Conservation (phyloP, 2,888 invertebrate species). For the Cerceris rybyensis region DNA sequence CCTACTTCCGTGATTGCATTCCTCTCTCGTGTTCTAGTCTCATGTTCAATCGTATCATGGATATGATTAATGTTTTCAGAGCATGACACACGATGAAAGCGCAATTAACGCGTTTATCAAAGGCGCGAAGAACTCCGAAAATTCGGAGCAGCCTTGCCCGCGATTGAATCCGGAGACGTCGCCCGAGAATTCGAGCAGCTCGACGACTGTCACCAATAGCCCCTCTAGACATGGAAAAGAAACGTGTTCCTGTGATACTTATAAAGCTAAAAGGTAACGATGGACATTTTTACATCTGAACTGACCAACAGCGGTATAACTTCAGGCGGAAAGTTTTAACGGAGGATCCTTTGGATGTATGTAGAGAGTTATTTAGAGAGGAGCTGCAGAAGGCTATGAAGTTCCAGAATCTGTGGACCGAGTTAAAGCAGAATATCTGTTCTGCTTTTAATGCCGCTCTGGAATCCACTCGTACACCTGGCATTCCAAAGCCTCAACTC, state of each 20-base stretch:
- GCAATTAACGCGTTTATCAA: slow-evolving; percentile 43
- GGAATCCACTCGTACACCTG: slow-evolving; percentile 67
- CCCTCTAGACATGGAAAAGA: slow-evolving; percentile 58
- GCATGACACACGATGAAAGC: slow-evolving; percentile 36
- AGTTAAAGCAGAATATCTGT: slow-evolving; percentile 82
- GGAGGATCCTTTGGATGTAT: slow-evolving; percentile 8
- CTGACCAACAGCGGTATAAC: no score
- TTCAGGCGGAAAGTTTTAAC: not conserved
- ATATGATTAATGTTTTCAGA: slow-evolving; percentile 43
- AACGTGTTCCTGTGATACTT: slow-evolving; percentile 73
- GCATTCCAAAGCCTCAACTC: slow-evolving; percentile 62
- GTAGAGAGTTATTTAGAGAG: slow-evolving; percentile 71
- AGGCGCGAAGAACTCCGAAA: slow-evolving; percentile 41
- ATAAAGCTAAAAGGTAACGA: slow-evolving; percentile 73
- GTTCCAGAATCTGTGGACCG: slow-evolving; percentile 82
- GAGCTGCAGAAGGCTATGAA: slow-evolving; percentile 81
- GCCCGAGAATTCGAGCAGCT: slow-evolving; percentile 17
- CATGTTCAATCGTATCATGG: not conserved
- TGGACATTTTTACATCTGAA: not conserved
- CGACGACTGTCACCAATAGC: slow-evolving; percentile 28
- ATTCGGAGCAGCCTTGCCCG: slow-evolving; percentile 7
- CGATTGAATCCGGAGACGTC: slow-evolving; percentile 17
- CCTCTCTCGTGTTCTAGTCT: not conserved
- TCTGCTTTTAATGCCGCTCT: slow-evolving; percentile 80
- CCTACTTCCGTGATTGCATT: not conserved